Evolutionary conservation across 2,797 vertebrate species (phyloP).

Genomic region (Hozukius guyotensis): DNA sequence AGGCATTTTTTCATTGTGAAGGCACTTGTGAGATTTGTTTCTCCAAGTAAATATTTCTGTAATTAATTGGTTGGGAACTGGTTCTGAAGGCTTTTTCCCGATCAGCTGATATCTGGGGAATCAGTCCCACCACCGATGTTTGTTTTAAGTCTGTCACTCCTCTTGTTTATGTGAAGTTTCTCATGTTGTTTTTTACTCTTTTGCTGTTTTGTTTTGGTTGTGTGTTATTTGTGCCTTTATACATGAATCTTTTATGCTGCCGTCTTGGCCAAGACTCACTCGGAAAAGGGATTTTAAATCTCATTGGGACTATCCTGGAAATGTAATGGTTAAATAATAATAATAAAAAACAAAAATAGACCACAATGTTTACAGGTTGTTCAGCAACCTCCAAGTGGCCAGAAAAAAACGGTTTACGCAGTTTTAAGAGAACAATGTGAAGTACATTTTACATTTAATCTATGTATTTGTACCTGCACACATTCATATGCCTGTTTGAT

Average conservation of each 20-base stretch:
- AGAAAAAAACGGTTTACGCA: neutral
- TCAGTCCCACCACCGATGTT: neutral
- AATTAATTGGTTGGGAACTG: neutral
- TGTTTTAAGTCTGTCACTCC: neutral
- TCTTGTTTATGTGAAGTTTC: neutral
- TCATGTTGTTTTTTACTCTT: neutral
- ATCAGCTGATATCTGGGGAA: neutral
- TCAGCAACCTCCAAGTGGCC: neutral
- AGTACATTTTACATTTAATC: too few relatives aligned
- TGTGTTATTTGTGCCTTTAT: neutral
- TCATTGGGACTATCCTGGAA: neutral
- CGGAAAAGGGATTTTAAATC: neutral
- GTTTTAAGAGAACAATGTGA: neutral
- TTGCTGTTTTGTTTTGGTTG: too few relatives aligned
- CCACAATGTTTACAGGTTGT: neutral
- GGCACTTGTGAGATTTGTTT: neutral
- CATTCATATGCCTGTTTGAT: neutral
- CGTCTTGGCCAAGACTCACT: neutral
- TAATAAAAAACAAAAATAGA: neutral
- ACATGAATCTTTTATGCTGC: neutral
- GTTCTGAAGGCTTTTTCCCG: too few relatives aligned
- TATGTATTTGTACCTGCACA: too few relatives aligned
- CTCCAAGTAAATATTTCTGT: neutral
- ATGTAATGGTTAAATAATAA: neutral
- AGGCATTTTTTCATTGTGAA: neutral